Base-by-base conservation (phyloP, 2,888 invertebrate species). In the Liodrosophila aerea region DNA sequence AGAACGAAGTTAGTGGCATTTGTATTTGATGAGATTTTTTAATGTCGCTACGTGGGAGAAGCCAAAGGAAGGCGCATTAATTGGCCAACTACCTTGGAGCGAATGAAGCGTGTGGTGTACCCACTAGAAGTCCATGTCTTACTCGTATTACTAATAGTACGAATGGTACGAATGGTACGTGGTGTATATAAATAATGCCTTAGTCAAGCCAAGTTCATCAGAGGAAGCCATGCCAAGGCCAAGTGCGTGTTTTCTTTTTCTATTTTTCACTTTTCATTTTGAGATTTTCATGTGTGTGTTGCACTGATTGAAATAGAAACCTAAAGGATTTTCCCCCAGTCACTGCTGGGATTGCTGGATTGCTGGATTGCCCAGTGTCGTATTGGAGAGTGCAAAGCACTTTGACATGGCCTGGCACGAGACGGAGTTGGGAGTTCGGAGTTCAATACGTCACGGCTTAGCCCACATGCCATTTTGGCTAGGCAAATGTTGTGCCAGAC, bases 231-330 rank as follows among this genome's bases (percentile, higher is more conserved):
- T 67, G 41, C 41, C 37, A 54, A 50, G 49, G 43, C 41, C 47
- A 36, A n/a, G 45, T 37, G 13, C 27, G 43, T 46, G 13, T 7
- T 18, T 27, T 13, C 18, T 12, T 34, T 9, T 27, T 8, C n/a
- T 15, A 1, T 30, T 5, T 15, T 39, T 45, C 8, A 22, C 5
- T 22, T 22, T 22, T 5, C n/a, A n/a, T n/a, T n/a, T n/a, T n/a
- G n/a, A n/a, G n/a, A 22, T 22, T 8, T 49, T 13, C 7, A 39
- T 33, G 27, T 36, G 37, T 40, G n/a, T n/a, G n/a, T n/a, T n/a
- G 73, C 83, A 58, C 63, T 83, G 78, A 80, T 80, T 80, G 78
- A 80, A 80, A 80, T 83, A 50, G 83, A 80, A 67, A 76, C 78
- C 78, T 34, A 64, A 72, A 74, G 81, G 82, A 73, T 73, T 78